These are phyloP conservation scores for Vesta saturnalis DNA, from an alignment of 2,888 invertebrate species.

Conservation along the genomic window DNA sequence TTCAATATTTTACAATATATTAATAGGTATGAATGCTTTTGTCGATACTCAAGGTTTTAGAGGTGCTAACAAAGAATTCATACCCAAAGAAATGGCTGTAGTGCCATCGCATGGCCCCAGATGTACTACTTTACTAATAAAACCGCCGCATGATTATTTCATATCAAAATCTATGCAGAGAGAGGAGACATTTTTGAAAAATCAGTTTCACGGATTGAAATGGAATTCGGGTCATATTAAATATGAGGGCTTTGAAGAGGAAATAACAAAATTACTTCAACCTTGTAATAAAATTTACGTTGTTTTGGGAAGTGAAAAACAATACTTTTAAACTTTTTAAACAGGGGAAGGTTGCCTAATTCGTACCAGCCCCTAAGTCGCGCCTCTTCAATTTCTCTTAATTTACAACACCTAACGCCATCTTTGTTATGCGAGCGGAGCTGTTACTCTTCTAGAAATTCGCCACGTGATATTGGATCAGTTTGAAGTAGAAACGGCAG, in stretches of 20 bases:
- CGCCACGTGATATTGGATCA: no score
- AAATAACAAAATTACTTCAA: neutral
- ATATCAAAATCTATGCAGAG: neutral
- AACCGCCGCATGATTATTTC: neutral
- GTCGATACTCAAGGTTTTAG: neutral
- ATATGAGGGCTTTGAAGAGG: neutral
- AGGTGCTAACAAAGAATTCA: neutral
- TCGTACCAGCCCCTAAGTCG: no score
- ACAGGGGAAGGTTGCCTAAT: no score
- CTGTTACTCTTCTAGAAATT: no score
- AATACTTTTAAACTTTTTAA: neutral
- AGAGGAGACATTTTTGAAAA: no score
- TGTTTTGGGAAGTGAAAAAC: neutral
- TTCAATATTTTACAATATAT: no score
- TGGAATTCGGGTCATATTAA: neutral
- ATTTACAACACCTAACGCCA: no score
- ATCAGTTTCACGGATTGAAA: neutral
- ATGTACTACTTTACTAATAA: neutral
- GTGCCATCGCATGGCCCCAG: neutral
- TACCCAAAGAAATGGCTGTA: neutral
- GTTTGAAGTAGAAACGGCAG: no score
- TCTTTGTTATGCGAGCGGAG: no score
- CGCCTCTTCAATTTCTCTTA: no score
- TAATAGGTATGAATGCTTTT: neutral
- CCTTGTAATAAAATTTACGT: neutral